A percentile compares a stretch with the other conserved stretches of the same genome.
Evolutionary conservation across 2,113 vertebrate genomes (phyloP).

Genomic region (Columba livia): DNA sequence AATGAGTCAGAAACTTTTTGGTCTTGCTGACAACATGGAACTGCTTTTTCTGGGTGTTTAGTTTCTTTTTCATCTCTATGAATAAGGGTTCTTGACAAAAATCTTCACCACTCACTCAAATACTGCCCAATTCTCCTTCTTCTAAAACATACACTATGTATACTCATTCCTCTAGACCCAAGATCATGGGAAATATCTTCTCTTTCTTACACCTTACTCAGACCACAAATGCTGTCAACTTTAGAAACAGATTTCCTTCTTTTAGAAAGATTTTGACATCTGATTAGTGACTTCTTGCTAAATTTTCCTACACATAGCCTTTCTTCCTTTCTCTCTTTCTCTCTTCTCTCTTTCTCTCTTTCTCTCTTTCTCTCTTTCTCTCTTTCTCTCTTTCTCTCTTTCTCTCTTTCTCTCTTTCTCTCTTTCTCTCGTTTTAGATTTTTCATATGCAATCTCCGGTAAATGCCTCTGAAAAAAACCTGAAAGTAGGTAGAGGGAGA

Average conservation of each 20-base stretch:
- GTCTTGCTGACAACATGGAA: background rate
- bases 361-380: too few relatives aligned
- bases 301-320: background rate
- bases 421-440: background rate
- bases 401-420: background rate
- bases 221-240: fast-evolving
- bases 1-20: background rate
- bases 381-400: too few relatives aligned
- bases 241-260: background rate
- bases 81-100: background rate
- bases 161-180: background rate
- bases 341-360: too few relatives aligned
- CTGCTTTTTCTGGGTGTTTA: background rate
- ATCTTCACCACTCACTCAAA: background rate
- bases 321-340: background rate
- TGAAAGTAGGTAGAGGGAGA: background rate
- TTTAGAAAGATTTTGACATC: background rate
- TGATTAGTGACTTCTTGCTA: background rate
- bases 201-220: background rate
- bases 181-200: background rate
- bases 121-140: background rate
- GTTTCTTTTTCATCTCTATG: background rate
- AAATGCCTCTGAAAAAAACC: background rate
- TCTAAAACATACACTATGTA: background rate
- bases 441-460: fast-evolving